Conservation (phyloP, 92 coral and sea anemone species). For the Palythoa heliodiscus region DNA sequence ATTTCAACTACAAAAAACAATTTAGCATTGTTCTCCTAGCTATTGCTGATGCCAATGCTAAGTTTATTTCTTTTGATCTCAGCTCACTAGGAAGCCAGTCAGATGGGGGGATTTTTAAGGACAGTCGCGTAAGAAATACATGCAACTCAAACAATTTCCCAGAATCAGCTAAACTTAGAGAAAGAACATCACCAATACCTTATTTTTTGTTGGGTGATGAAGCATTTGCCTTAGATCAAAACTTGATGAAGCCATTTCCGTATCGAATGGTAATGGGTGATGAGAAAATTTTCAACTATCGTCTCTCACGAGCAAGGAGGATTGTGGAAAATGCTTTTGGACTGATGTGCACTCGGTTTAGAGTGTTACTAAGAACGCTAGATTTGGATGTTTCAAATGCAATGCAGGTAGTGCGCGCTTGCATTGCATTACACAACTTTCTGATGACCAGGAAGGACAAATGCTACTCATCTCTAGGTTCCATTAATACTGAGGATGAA, state of each 20-base stretch:
- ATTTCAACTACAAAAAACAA: conserved; percentile 65
- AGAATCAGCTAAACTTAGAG: conserved; percentile 6
- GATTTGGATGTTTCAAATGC: conserved; percentile 68
- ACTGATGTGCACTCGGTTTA: conserved; percentile 61
- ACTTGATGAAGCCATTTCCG: conserved; percentile 58
- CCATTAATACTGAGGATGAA: conserved; percentile 57
- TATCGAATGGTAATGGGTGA: conserved; percentile 60
- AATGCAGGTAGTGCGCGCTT: conserved; percentile 62
- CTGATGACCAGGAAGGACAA: conserved; percentile 61
- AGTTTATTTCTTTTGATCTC: conserved; percentile 46
- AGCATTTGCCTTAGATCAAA: conserved; percentile 62
- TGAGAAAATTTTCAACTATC: conserved; percentile 57
- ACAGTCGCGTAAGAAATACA: conserved; percentile 38
- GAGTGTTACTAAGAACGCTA: conserved; percentile 57
- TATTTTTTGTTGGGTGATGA: conserved; percentile 69
- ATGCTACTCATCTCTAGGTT: conserved; percentile 52
- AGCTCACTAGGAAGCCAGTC: conserved; percentile 62
- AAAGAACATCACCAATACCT: conserved; percentile 27
- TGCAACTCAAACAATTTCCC: conserved; percentile 57
- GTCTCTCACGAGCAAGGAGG: conserved; percentile 46
- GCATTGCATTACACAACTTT: conserved; percentile 66
- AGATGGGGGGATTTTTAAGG: conserved; percentile 65
- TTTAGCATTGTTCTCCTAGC: conserved; percentile 62
- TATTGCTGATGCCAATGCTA: conserved; percentile 60
- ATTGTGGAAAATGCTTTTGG: conserved; percentile 57